Percentiles rank a stretch among this genome's conserved stretches.
phyloP scores from a whole-genome alignment of 2,888 invertebrate species.

The Microctonus brassicae region DNA sequence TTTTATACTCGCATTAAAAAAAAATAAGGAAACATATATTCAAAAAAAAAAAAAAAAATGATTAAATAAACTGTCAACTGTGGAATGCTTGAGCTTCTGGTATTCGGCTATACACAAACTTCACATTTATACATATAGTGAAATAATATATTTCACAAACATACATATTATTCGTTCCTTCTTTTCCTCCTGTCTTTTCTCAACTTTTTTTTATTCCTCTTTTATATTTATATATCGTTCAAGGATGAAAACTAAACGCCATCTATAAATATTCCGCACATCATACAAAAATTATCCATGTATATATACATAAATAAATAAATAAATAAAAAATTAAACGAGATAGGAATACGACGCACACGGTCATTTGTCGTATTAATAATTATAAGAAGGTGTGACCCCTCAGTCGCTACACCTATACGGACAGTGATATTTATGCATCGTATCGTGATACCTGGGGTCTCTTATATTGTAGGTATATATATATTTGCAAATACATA shows the following conservation, averaged over 20 bases:
- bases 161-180: not conserved
- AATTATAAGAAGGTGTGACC: slow-evolving; percentile 68
- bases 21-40: not conserved
- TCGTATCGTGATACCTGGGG: slow-evolving; percentile 53
- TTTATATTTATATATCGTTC: not conserved
- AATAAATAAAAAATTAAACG: slow-evolving; percentile 1
- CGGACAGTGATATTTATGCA: slow-evolving; percentile 62
- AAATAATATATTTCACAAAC: not conserved
- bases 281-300: not conserved
- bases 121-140: slow-evolving; percentile 22
- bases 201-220: not conserved
- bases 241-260: slow-evolving; percentile 27
- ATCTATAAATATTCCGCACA: slow-evolving; percentile 26
- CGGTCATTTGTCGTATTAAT: slow-evolving; percentile 68
- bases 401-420: slow-evolving; percentile 61
- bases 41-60: slow-evolving; percentile 5
- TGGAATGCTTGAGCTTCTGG: slow-evolving; percentile 37
- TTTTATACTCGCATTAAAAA: slow-evolving; percentile 12
- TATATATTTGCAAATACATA: not conserved
- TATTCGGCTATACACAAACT: slow-evolving; percentile 27
- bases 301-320: slow-evolving; percentile 4
- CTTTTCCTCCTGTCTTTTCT: not conserved
- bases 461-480: slow-evolving; percentile 34
- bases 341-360: slow-evolving; percentile 35
- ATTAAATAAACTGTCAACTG: slow-evolving; percentile 22